phyloP scores from a whole-genome alignment of 2,113 vertebrate species.

The Pterocles orientalis region DNA sequence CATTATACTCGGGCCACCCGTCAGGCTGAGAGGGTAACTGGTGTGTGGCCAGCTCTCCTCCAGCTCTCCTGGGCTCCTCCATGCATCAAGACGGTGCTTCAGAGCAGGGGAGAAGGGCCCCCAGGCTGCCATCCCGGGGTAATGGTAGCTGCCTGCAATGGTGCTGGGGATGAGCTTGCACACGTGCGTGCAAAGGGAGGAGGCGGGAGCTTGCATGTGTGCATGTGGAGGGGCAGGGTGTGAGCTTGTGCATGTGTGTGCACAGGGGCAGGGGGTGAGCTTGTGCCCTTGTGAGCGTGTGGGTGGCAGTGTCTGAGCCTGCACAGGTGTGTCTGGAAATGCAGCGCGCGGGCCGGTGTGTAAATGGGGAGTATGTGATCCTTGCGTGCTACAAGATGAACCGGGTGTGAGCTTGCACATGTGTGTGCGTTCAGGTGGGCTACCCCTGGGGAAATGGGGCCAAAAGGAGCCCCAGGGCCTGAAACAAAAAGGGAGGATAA shows the following conservation, averaged over 20 bases:
- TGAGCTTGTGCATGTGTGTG: no score
- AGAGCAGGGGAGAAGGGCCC: not conserved
- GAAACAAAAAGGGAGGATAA: not conserved
- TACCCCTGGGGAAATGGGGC: not conserved
- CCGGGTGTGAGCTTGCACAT: not conserved
- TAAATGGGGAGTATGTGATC: accelerated
- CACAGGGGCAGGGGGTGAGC: not conserved
- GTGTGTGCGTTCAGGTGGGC: not conserved
- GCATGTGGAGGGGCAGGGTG: not conserved
- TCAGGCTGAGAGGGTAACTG: not conserved
- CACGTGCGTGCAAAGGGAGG: not conserved
- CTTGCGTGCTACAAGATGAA: not conserved
- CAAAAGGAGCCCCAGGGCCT: not conserved
- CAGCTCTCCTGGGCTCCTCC: not conserved
- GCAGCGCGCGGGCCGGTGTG: not conserved
- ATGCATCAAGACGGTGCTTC: accelerated
- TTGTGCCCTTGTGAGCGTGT: not conserved
- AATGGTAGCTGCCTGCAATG: not conserved
- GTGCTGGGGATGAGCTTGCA: not conserved
- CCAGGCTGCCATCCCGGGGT: accelerated
- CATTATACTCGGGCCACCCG: accelerated
- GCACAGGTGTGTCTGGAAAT: accelerated
- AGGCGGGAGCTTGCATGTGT: not conserved
- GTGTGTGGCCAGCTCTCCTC: accelerated
- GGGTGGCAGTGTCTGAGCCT: not conserved